Conservation (phyloP, 1,140 invertebrate genomes). For the Conus ventricosus region DNA sequence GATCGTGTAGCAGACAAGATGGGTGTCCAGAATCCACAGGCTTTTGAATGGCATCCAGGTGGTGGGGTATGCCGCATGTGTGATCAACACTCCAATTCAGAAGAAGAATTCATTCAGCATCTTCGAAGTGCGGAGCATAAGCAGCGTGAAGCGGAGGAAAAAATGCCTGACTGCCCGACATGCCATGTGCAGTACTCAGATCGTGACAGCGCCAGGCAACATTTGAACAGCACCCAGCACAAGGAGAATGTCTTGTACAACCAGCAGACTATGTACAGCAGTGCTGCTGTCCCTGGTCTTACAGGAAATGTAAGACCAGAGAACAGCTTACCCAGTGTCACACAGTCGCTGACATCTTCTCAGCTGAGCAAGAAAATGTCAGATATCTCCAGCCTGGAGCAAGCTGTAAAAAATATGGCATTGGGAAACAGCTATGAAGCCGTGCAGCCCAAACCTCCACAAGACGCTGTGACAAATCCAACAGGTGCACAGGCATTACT, state of each 20-base stretch:
- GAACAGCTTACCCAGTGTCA: background rate
- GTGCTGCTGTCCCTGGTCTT: background rate
- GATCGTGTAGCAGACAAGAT: background rate
- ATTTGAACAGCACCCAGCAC: slow-evolving; percentile 40
- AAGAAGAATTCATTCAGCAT: slow-evolving; percentile 23
- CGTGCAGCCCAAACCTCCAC: background rate
- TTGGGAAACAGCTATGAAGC: background rate
- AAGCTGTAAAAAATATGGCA: background rate
- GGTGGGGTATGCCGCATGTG: slow-evolving; percentile 23
- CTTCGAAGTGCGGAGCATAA: slow-evolving; percentile 32
- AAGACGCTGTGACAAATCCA: background rate
- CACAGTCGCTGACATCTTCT: background rate
- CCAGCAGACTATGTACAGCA: background rate
- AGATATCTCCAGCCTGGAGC: background rate
- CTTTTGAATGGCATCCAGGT: background rate
- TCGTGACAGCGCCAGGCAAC: slow-evolving; percentile 24
- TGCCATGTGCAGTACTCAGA: slow-evolving; percentile 27
- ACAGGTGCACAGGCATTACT: background rate
- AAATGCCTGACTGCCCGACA: background rate
- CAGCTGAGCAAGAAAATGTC: slow-evolving; percentile 11
- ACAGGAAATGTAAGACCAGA: background rate
- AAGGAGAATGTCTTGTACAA: slow-evolving; percentile 22
- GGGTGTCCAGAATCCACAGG: background rate
- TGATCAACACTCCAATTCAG: slow-evolving; percentile 1
- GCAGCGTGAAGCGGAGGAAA: background rate